Base-by-base conservation (phyloP, 2,888 invertebrate species). In the Meganola albula region DNA sequence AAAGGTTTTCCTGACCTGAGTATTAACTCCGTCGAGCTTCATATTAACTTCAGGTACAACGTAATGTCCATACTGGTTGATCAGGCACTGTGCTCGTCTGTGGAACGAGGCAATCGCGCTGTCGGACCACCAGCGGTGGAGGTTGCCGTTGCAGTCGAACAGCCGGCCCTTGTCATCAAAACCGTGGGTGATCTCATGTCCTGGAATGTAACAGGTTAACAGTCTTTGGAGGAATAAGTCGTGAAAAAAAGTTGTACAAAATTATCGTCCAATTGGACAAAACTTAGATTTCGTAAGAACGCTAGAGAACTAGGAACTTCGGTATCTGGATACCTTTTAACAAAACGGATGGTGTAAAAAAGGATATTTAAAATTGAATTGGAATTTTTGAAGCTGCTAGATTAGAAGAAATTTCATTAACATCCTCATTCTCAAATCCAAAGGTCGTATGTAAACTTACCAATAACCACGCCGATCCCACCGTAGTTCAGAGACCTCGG, bases 121-220 rank as follows among this genome's bases (percentile, higher is more conserved):
- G 46, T 93, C 91, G 1, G 90, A 90, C 95, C 95, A 95, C 95
- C 95, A 95, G 3, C 90, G 90, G 50, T 93, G 92, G 5, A 95
- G 80, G 75, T 97, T 97, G n/a, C 98, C 98, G 53, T 94, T 89
- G 63, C 94, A 93, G 72, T 99, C 98, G 69, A 96, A 98, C 18
- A 97, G 88, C 0, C 98, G 89, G 0, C 98, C 96, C 72, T 95
- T 94, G 63, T 96, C 94, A 60, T 96, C 95, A 59, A 96, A 96
- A 0, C 95, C 96, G 57, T 96, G 96, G 1, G 96, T 96, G 42
- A 96, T 92, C 73, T 97, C 96, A 63, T 97, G 97, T 7, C 95
- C 86, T 85, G 36, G 2, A 28, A 33, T 27, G 9, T n/a, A 3
- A 2, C n/a, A n/a, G n/a, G n/a, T n/a, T n/a, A n/a, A n/a, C n/a